Conservation (phyloP, 1,140 invertebrate species). For the Drosophila ananassae region DNA sequence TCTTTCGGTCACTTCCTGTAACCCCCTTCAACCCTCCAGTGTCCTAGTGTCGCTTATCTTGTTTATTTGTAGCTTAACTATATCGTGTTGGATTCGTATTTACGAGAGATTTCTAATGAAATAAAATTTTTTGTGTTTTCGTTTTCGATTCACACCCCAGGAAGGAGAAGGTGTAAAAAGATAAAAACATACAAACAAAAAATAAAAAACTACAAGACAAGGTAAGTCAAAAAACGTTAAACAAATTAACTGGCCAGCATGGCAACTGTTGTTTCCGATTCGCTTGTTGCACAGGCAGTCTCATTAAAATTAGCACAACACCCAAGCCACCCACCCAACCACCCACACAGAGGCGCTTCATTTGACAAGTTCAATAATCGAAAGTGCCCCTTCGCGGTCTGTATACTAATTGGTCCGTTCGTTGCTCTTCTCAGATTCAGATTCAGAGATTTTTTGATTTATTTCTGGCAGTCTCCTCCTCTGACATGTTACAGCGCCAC, state of each 20-base stretch:
- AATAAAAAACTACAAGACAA: neutral
- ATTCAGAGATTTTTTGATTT: constrained; percentile 37
- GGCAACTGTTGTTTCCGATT: constrained; percentile 11
- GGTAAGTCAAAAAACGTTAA: constrained; percentile 22
- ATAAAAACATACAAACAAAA: neutral
- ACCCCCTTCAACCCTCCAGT: constrained; percentile 8
- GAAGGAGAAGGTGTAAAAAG: constrained; percentile 23
- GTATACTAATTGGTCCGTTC: constrained; percentile 69
- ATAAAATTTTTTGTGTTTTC: constrained; percentile 34
- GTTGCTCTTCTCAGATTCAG: constrained; percentile 33
- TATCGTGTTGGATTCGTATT: constrained; percentile 47
- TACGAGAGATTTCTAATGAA: constrained; percentile 40
- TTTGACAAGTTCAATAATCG: constrained; percentile 76
- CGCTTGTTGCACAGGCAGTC: constrained; percentile 31
- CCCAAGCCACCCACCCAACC: too few relatives aligned
- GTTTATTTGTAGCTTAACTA: constrained; percentile 47
- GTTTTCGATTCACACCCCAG: constrained; percentile 18
- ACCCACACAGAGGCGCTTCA: constrained; percentile 2
- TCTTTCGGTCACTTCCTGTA: constrained; percentile 4
- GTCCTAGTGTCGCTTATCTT: constrained; percentile 46
- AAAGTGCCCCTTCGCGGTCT: constrained; percentile 49
- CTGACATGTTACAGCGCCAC: constrained; percentile 41
- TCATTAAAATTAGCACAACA: constrained; percentile 11
- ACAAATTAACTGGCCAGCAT: constrained; percentile 22
- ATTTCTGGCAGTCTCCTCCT: constrained; percentile 33